A percentile compares a stretch with the other conserved stretches of the same genome.
Evolutionary conservation across 2,113 vertebrate species (phyloP).

Genomic region (Eulemur rufifrons): DNA sequence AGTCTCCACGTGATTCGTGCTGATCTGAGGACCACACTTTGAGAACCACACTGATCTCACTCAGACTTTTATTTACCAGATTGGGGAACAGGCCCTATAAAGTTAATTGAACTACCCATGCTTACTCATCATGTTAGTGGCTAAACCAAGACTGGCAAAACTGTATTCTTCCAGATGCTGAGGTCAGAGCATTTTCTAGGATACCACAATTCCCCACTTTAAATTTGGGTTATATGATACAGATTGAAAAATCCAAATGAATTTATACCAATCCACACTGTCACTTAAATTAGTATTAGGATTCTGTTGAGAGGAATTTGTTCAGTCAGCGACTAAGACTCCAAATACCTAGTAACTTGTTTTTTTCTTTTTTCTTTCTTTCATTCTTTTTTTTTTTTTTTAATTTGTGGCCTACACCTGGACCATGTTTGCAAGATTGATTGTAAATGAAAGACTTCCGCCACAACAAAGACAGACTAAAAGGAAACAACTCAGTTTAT

Average conservation of each 20-base stretch:
- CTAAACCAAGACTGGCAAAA: slow-evolving; percentile 24
- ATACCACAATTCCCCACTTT: slow-evolving; percentile 39
- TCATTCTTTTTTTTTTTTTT: neutral
- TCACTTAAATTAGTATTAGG: neutral
- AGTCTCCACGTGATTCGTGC: neutral
- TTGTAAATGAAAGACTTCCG: neutral
- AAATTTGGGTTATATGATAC: slow-evolving; percentile 61
- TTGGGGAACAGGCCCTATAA: neutral
- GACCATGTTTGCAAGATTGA: neutral
- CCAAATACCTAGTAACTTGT: neutral
- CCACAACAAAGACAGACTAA: neutral
- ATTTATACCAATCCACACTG: slow-evolving; percentile 28
- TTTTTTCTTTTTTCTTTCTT: neutral
- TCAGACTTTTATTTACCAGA: slow-evolving; percentile 1
- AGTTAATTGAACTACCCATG: slow-evolving; percentile 53
- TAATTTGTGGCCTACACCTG: neutral
- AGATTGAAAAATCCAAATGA: slow-evolving; percentile 41
- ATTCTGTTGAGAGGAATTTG: neutral
- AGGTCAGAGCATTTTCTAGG: slow-evolving; percentile 39
- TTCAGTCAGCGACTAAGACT: neutral
- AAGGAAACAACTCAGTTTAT: neutral
- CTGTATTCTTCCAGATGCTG: slow-evolving; percentile 32
- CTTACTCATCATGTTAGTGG: slow-evolving; percentile 55
- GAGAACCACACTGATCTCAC: neutral
- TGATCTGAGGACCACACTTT: neutral